Base-by-base conservation (phyloP, 2,888 invertebrate genomes). In the Hyles lineata region DNA sequence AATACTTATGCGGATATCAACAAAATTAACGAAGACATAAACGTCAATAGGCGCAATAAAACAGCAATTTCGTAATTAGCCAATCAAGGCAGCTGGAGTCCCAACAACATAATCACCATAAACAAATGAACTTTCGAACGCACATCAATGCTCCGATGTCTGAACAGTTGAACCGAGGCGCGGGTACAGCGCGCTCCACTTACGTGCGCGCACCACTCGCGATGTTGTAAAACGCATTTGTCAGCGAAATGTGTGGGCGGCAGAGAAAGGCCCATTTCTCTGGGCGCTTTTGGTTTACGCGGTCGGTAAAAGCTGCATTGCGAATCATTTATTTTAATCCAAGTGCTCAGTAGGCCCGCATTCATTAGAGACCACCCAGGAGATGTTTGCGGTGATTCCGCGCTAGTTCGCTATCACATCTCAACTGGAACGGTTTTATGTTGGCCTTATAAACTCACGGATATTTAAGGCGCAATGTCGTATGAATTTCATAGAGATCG, bases 181-280 rank as follows among this genome's bases (percentile, higher is more conserved):
- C 43, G 43, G 35, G 35, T 23, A 62, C 62, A 19, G 55, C 62
- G 29, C 21, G 63, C 19, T 23, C 62, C 8, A 58, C 52, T 63
- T 62, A 71, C 43, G 21, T 60, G 60, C 59, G 60, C 59, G 23
- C 19, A 21, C 9, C n/a, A 73, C 67, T 73, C 55, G 52, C 67
- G 70, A 73, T 75, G 72, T 75, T 81, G 83, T 85, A 83, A 85
- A 83, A 83, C 80, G 84, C 83, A 85, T 86, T 86, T 87, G 85
- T 86, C 86, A 86, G 80, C 85, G 76, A 76, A 79, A 79, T 81
- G 85, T 84, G 86, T 87, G 80, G 86, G 86, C 85, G 85, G 77
- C 78, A 77, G 84, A 82, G 86, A 87, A 87, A 87, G 86, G 84
- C 74, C 77, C 82, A 85, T 86, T 86, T 86, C 86, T 82, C 85